Conservation (phyloP, 2,113 vertebrate genomes). For the Caloenas nicobarica region DNA sequence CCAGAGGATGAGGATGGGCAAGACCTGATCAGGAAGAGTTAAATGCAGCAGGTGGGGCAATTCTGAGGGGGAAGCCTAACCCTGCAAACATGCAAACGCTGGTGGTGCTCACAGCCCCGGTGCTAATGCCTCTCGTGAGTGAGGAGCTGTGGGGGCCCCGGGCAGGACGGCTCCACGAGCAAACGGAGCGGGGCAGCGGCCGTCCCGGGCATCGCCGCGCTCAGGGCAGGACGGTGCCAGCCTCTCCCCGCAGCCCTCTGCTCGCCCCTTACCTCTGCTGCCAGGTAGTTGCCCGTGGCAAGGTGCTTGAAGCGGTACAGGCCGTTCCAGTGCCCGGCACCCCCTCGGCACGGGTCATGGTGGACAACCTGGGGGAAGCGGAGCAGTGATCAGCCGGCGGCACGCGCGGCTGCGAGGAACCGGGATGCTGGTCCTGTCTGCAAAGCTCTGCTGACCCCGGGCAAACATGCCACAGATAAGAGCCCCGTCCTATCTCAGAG, state of each 20-base stretch:
- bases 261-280: slow-evolving; percentile 86
- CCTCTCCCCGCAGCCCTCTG: background rate
- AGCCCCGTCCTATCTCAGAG: background rate
- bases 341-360: slow-evolving; percentile 92
- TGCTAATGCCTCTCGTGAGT: background rate
- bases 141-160: background rate
- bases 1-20: background rate
- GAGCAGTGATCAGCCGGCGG: background rate
- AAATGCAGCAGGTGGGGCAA: background rate
- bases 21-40: background rate
- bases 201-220: background rate
- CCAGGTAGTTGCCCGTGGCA: slow-evolving; percentile 93
- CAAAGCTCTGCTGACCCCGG: too few species aligned
- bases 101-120: background rate
- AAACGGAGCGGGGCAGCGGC: background rate
- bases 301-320: slow-evolving; percentile 96
- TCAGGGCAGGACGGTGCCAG: background rate
- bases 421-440: too few species aligned
- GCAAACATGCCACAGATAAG: background rate
- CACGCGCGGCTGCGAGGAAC: fast-evolving
- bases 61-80: too few species aligned
- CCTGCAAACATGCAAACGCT: background rate
- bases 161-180: background rate
- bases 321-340: slow-evolving; percentile 96
- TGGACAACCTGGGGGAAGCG: slow-evolving; percentile 86